A percentile compares a stretch with the other conserved stretches of the same genome.
These are phyloP conservation scores for Tolmerus cingulatus DNA, from an alignment of 2,888 invertebrate genomes.

Conservation along the genomic window DNA sequence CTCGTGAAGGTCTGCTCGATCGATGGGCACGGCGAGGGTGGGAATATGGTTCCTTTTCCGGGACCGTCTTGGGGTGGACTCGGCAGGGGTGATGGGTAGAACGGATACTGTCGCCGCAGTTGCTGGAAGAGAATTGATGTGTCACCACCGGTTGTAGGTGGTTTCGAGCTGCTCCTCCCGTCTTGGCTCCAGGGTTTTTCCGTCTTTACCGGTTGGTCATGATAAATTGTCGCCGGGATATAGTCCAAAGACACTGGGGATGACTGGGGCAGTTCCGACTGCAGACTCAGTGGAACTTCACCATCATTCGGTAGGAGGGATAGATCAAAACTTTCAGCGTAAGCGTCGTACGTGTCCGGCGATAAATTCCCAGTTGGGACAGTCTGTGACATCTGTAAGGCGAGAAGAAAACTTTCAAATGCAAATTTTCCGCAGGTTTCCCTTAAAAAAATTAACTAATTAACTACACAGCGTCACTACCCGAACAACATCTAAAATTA, in stretches of 20 bases:
- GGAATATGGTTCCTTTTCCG: conserved; percentile 36
- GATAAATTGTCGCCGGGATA: conserved; percentile 55
- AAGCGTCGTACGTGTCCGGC: conserved; percentile 57
- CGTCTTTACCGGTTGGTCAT: conserved; percentile 57
- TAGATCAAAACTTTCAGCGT: conserved; percentile 74
- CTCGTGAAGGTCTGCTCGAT: conserved; percentile 53
- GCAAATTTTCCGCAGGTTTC: not conserved
- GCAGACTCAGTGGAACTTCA: conserved; percentile 64
- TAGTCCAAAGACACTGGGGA: conserved; percentile 50
- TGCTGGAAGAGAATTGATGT: conserved; percentile 51
- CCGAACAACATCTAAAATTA: conserved; percentile 1
- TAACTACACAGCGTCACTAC: not conserved
- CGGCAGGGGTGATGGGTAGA: conserved; percentile 59
- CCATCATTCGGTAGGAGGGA: conserved; percentile 70
- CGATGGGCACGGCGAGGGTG: conserved; percentile 60
- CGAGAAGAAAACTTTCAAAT: not conserved
- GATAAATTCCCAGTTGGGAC: conserved; percentile 41
- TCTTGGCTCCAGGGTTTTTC: conserved; percentile 58
- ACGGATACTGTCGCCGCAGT: conserved; percentile 52
- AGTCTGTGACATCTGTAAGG: conserved; percentile 44
- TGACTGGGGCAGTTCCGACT: conserved; percentile 51
- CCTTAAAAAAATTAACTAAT: not conserved
- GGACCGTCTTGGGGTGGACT: conserved; percentile 58
- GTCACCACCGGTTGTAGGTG: not conserved
- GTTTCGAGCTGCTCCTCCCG: not conserved